Evolutionary conservation across 2,797 vertebrate species (phyloP), one percentile per base, ranked within the genome.

Genomic region (Streptopelia turtur): DNA sequence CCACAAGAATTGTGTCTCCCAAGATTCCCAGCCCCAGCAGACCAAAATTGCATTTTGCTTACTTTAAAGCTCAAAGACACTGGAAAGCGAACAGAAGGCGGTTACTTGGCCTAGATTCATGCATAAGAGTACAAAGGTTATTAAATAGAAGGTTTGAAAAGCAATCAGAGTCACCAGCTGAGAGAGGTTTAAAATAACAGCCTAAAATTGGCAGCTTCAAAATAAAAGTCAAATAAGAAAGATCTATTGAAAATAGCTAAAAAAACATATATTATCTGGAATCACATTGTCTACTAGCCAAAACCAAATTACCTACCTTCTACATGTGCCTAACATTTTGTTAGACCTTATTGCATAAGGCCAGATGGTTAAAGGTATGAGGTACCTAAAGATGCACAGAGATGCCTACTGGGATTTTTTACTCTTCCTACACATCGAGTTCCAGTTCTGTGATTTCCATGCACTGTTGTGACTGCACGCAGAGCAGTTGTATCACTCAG

Each of bases 81-180:
- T 81, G 83, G 81, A 90, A 96, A 97, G 72, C 0, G 74, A 97
- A 84, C 85, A 96, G 95, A 93, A 96, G 97, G 95, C 61, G 3
- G 74, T 43, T 78, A 92, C 60, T 75, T 79, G 94, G 96, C 89
- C 95, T 89, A 75, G 78, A 96, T 96, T 97, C 95, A 94, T 90
- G 87, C 84, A 92, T 84, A 92, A 96, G 89, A 96, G 96, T 85
- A 94, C 5, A 52, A 95, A 93, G 91, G 94, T 96, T 96, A 96
- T 90, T 87, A 97, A 97, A 96, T 90, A 96, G 76, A 87, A 84
- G 93, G 96, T 96, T 92, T 97, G 96, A 96, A 96, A 97, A 98
- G 94, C 95, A 96, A 96, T 97, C 95, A 96, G 94, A 96, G 69
- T 93, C 94, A 91, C 96, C 94, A 96, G 93, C 95, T 92, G 95